These are phyloP conservation scores for Todus mexicanus DNA, from an alignment of 2,797 vertebrate species.

Conservation along the genomic window DNA sequence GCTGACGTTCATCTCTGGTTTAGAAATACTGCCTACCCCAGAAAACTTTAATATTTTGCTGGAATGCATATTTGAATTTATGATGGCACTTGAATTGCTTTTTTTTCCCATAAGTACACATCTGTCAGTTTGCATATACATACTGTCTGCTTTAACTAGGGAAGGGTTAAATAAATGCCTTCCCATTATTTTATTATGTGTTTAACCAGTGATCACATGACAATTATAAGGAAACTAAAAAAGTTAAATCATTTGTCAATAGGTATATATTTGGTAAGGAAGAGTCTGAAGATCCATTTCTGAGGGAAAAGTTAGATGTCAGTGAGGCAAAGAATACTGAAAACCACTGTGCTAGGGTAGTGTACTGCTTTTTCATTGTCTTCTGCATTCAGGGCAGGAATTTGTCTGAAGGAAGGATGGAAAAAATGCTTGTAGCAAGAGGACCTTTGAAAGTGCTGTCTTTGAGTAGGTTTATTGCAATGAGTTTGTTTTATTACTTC, in stretches of 20 bases:
- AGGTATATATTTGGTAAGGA: background rate
- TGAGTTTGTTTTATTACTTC: background rate
- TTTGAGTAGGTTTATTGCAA: background rate
- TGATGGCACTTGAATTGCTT: background rate
- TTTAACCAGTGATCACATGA: background rate
- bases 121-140: background rate
- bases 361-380: background rate
- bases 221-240: background rate
- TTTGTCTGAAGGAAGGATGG: background rate
- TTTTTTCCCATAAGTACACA: background rate
- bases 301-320: background rate
- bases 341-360: background rate
- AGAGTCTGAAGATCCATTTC: background rate
- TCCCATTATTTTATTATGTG: background rate
- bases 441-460: background rate
- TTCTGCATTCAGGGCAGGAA: background rate
- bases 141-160: background rate
- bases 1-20: background rate
- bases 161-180: background rate
- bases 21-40: background rate
- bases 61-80: background rate
- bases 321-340: background rate
- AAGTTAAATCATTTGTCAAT: background rate
- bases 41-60: background rate
- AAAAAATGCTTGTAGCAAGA: background rate